Percentiles rank a stretch among this genome's conserved stretches.
Conservation (phyloP, 2,113 vertebrate genomes). For the Gymnogyps californianus region DNA sequence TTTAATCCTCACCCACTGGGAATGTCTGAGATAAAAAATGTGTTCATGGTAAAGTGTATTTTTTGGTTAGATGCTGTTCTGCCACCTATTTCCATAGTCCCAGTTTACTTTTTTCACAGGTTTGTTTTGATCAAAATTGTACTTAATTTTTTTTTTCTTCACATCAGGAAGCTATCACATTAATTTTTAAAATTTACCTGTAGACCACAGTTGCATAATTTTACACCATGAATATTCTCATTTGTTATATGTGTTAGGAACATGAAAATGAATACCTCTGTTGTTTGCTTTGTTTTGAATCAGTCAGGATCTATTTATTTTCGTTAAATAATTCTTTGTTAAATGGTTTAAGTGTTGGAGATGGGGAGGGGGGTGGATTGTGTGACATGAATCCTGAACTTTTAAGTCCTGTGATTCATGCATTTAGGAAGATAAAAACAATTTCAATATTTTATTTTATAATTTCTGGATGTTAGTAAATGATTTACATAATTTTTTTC, state of each 20-base stretch:
- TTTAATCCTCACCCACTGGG: background rate
- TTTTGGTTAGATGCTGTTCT: background rate
- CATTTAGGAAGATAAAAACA: background rate
- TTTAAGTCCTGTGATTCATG: background rate
- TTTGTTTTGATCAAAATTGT: background rate
- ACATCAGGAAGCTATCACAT: background rate
- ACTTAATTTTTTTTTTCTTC: background rate
- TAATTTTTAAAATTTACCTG: background rate
- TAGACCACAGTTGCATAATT: background rate
- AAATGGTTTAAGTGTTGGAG: background rate
- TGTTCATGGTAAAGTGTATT: background rate
- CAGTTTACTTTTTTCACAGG: background rate
- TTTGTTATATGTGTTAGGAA: background rate
- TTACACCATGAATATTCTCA: background rate
- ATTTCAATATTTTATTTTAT: background rate
- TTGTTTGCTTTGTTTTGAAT: background rate
- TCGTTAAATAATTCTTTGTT: background rate
- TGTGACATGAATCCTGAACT: background rate
- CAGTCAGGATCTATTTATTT: background rate
- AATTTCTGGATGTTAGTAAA: background rate
- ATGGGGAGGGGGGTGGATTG: background rate
- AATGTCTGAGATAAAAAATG: background rate
- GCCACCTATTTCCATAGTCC: background rate
- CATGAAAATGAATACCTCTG: background rate
- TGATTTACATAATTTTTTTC: background rate